Evolutionary conservation across 2,113 vertebrate species (phyloP).

Genomic region (Psilopsiagon aymara): DNA sequence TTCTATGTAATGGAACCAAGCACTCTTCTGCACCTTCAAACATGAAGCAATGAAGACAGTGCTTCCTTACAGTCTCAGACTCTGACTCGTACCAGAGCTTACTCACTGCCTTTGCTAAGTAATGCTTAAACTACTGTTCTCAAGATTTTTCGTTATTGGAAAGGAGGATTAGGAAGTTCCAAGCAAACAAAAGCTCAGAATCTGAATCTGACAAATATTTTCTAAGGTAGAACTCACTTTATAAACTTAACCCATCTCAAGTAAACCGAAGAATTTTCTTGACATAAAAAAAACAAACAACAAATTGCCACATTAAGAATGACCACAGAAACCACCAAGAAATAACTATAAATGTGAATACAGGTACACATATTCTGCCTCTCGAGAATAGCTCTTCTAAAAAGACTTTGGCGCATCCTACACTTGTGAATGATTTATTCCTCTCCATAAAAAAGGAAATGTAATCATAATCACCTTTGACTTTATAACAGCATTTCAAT

Average conservation of each 20-base stretch:
- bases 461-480: not conserved
- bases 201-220: not conserved
- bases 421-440: not conserved
- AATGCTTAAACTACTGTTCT: fast-evolving
- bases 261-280: not conserved
- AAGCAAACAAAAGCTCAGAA: not conserved
- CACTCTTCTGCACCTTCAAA: not conserved
- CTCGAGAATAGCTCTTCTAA: not conserved
- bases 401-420: not conserved
- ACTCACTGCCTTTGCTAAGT: not conserved
- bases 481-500: not conserved
- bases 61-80: not conserved
- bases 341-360: not conserved
- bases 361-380: not conserved
- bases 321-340: not conserved
- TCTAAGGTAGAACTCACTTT: not conserved
- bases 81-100: not conserved
- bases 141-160: not conserved
- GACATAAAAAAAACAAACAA: not conserved
- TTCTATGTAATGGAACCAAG: not conserved
- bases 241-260: not conserved
- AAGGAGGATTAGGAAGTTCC: not conserved
- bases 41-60: not conserved
- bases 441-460: not conserved
- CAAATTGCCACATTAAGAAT: not conserved